These are phyloP conservation scores for Megalops cyprinoides DNA, from an alignment of 2,797 vertebrate species.

Conservation along the genomic window DNA sequence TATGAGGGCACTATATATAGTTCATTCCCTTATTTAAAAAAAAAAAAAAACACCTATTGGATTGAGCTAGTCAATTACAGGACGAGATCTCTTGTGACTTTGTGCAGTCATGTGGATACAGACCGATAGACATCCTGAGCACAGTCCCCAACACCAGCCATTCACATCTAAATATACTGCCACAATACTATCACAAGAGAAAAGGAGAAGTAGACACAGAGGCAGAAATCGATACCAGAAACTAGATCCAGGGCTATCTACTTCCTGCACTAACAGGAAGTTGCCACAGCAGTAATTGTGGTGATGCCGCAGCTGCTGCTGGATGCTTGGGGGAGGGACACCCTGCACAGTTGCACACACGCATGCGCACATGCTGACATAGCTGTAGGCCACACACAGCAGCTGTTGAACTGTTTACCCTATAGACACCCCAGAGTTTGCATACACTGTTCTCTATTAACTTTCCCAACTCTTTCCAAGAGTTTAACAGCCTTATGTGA, in stretches of 20 bases:
- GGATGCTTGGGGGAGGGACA: slow-evolving; percentile 1
- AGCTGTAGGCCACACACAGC: not conserved
- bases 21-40: not conserved
- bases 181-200: not conserved
- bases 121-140: too few species aligned
- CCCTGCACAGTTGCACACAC: not conserved
- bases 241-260: slow-evolving; percentile 18
- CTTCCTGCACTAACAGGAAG: slow-evolving; percentile 32
- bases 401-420: slow-evolving; percentile 22
- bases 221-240: slow-evolving; percentile 2
- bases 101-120: too few species aligned
- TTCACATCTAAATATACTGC: too few species aligned
- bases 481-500: not conserved
- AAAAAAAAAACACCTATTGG: too few species aligned
- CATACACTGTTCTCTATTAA: slow-evolving; percentile 10
- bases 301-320: not conserved
- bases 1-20: not conserved
- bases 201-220: not conserved
- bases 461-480: slow-evolving; percentile 21
- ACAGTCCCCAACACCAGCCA: too few species aligned
- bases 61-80: too few species aligned
- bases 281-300: not conserved
- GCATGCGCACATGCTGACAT: not conserved
- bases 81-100: too few species aligned
- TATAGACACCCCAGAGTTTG: slow-evolving; percentile 10